Evolutionary conservation across 2,797 vertebrate species (phyloP).

Genomic region (Chelmon rostratus): DNA sequence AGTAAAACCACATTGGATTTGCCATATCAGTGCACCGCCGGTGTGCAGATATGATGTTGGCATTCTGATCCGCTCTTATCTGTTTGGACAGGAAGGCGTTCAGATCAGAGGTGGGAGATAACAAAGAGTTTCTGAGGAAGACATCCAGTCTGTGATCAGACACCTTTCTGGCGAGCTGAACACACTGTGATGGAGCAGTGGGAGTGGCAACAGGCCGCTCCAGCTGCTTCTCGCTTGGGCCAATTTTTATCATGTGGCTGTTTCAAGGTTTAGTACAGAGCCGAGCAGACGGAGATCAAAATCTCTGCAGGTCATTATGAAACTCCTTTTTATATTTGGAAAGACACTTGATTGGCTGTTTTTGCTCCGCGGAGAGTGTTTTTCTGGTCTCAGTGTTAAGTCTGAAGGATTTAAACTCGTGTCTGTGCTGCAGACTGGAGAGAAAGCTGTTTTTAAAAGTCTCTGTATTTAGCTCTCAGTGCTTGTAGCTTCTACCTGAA

Average conservation of each 20-base stretch:
- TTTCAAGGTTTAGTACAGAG: constrained; percentile 8
- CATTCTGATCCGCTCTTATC: constrained; percentile 54
- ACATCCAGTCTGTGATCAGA: constrained; percentile 54
- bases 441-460: neutral
- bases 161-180: constrained; percentile 38
- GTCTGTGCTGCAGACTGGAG: neutral
- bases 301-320: constrained; percentile 26
- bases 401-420: neutral
- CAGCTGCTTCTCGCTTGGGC: constrained; percentile 28
- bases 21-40: neutral
- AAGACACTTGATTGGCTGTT: neutral
- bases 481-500: neutral
- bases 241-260: constrained; percentile 2
- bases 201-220: constrained; percentile 8
- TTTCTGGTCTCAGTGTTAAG: neutral
- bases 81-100: constrained; percentile 35
- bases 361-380: neutral
- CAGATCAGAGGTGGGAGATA: constrained; percentile 52
- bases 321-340: neutral
- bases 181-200: constrained; percentile 14
- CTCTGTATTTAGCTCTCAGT: neutral
- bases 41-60: neutral
- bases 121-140: constrained; percentile 44
- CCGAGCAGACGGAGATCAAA: constrained; percentile 17
- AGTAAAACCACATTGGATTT: constrained; percentile 4